Conservation (phyloP, 2,797 vertebrate genomes). For the Enteromius trimaculatus region DNA sequence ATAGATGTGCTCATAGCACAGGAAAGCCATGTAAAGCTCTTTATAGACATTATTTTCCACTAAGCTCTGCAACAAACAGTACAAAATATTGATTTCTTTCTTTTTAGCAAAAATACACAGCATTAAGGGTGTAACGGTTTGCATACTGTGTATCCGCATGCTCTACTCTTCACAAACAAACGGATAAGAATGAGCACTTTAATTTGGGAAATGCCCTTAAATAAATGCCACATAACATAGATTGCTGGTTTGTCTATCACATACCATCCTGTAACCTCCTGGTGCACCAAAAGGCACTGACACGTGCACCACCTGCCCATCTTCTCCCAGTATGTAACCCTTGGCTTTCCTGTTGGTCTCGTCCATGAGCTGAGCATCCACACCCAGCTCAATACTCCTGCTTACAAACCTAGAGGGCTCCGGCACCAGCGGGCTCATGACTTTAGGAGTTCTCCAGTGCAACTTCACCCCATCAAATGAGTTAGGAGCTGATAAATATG, state of each 20-base stretch:
- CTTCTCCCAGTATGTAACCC: conserved; percentile 59
- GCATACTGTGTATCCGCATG: too few relatives aligned
- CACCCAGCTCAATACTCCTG: conserved; percentile 57
- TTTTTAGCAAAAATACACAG: neutral
- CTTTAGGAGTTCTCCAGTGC: conserved; percentile 64
- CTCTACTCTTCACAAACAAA: too few relatives aligned
- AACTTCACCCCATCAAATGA: conserved; percentile 60
- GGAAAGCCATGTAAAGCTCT: conserved; percentile 62
- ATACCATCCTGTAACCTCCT: conserved; percentile 71
- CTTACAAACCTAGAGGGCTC: conserved; percentile 58
- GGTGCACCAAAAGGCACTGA: conserved; percentile 66
- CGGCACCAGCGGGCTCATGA: conserved; percentile 59
- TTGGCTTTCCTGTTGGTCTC: conserved; percentile 7
- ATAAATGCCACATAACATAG: neutral
- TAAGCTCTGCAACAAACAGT: conserved; percentile 59
- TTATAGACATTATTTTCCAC: conserved; percentile 67
- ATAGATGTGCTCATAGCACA: conserved; percentile 70
- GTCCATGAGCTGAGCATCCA: conserved; percentile 65
- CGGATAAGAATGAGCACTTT: too few relatives aligned
- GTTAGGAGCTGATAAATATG: conserved; percentile 57
- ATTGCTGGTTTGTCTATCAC: too few relatives aligned
- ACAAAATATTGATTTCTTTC: neutral
- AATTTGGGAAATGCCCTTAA: too few relatives aligned
- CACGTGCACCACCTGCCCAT: conserved; percentile 57
- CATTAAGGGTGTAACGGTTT: too few relatives aligned